Evolutionary conservation across 2,888 invertebrate genomes (phyloP).

Genomic region (Ligdia adustata): DNA sequence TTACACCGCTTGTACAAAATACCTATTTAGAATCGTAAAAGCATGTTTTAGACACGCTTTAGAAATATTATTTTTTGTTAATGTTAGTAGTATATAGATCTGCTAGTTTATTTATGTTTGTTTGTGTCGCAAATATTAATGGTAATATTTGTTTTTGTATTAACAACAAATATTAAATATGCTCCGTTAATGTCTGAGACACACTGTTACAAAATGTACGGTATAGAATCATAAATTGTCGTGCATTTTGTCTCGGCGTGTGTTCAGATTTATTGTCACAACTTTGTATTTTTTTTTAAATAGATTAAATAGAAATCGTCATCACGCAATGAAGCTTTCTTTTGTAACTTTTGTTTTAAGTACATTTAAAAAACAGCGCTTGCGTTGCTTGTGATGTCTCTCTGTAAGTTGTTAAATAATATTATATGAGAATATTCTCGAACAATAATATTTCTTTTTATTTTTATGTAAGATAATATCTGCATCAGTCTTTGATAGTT

Average conservation of each 20-base stretch:
- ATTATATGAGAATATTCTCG: conserved; percentile 77
- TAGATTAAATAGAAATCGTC: conserved; percentile 28
- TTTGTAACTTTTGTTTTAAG: conserved; percentile 13
- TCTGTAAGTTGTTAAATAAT: conserved; percentile 65
- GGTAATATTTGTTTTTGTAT: conserved; percentile 9
- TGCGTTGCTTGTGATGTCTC: conserved; percentile 62
- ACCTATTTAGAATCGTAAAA: conserved; percentile 31
- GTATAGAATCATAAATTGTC: background rate
- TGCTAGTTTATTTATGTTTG: conserved; percentile 72
- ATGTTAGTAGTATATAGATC: conserved; percentile 63
- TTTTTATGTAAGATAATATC: conserved; percentile 43
- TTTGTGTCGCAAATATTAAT: conserved; percentile 25
- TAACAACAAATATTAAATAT: conserved; percentile 27
- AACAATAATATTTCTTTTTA: conserved; percentile 42
- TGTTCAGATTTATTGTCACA: conserved; percentile 33
- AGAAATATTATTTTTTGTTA: conserved; percentile 34
- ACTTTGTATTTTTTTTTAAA: conserved; percentile 37
- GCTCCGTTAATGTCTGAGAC: conserved; percentile 7
- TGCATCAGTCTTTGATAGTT: too few species aligned
- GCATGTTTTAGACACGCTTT: conserved; percentile 50
- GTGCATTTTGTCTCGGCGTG: conserved; percentile 20
- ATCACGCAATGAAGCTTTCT: conserved; percentile 23
- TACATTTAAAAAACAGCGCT: conserved; percentile 41
- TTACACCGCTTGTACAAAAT: conserved; percentile 66
- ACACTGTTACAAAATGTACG: conserved; percentile 4